A percentile compares a stretch with the other conserved stretches of the same genome.
These are phyloP conservation scores for Gallinago solitaria DNA, from an alignment of 2,797 vertebrate species.

Conservation along the genomic window DNA sequence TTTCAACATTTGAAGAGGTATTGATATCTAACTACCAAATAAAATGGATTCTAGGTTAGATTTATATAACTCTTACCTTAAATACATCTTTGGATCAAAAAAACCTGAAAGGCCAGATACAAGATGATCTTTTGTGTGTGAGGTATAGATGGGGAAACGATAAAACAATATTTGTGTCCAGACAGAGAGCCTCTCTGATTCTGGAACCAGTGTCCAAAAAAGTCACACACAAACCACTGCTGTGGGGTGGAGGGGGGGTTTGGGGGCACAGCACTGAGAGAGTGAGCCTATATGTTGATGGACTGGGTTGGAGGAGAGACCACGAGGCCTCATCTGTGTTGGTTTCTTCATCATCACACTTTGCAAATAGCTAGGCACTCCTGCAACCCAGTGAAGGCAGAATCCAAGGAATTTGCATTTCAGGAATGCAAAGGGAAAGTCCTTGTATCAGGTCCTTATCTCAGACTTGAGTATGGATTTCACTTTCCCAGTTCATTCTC, in stretches of 20 bases:
- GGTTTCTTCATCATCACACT: neutral
- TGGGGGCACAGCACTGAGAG: fast-evolving
- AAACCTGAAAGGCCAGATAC: neutral
- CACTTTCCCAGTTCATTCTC: neutral
- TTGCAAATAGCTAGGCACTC: neutral
- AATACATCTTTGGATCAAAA: neutral
- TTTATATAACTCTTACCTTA: neutral
- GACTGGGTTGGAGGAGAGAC: neutral
- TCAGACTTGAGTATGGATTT: neutral
- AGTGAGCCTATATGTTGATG: fast-evolving
- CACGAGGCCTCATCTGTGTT: neutral
- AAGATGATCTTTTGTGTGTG: neutral
- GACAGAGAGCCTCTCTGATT: neutral
- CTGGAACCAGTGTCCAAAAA: neutral
- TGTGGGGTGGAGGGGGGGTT: neutral
- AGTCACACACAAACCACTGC: neutral
- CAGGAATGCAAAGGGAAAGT: neutral
- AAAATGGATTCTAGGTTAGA: neutral
- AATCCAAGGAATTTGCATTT: neutral
- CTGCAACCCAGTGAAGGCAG: neutral
- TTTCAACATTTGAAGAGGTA: neutral
- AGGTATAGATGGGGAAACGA: neutral
- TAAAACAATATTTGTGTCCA: neutral
- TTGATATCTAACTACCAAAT: neutral
- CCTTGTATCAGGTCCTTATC: neutral